Base-by-base conservation (phyloP, 2,113 vertebrate species). In the Otolemur garnettii region DNA sequence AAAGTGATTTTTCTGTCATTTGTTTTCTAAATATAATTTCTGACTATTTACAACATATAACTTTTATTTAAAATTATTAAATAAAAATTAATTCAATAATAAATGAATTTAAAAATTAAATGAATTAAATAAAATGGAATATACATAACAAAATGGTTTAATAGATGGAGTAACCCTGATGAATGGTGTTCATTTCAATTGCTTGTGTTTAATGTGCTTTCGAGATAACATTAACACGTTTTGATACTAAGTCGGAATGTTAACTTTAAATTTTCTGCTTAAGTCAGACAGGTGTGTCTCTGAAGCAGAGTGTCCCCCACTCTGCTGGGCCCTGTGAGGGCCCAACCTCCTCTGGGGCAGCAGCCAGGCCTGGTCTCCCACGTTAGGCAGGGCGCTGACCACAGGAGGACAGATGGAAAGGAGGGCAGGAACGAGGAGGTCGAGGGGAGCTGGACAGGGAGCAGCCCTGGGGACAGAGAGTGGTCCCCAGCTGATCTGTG, bases 21-120 rank as follows among this genome's bases (percentile, higher is more conserved):
- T 93, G 62, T 90, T 97, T 96, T 96, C 90, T 95, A 92, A 95
- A 97, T 95, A n/a, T 13, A 95, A 15, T 14, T 92, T 97, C 89
- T 66, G 75, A 66, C 84, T 79, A 72, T 28, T 30, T 75, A 90
- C 35, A 81, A 91, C 96, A 95, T 97, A 95, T 38, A 62, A 78
- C 28, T 66, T 94, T 91, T 60, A 94, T 57, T 97, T 88, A 91
- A 59, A 87, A 12, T 80, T 10, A 42, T 28, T 45, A 30, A 62
- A n/a, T 79, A 59, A 74, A 71, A 72, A 72, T 72, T 83, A 93
- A 59, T 66, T 72, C 45, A 82, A 30, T 77, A 90, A 2, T 55
- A 6, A 50, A 68, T 87, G 95, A 94, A n/a, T 35, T 78, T 68
- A 59, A 93, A 55, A n/a, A 2, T 19, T 60, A 28, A 87, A 45